Evolutionary conservation across 2,113 vertebrate species (phyloP).

Genomic region (Rhagologus leucostigma): DNA sequence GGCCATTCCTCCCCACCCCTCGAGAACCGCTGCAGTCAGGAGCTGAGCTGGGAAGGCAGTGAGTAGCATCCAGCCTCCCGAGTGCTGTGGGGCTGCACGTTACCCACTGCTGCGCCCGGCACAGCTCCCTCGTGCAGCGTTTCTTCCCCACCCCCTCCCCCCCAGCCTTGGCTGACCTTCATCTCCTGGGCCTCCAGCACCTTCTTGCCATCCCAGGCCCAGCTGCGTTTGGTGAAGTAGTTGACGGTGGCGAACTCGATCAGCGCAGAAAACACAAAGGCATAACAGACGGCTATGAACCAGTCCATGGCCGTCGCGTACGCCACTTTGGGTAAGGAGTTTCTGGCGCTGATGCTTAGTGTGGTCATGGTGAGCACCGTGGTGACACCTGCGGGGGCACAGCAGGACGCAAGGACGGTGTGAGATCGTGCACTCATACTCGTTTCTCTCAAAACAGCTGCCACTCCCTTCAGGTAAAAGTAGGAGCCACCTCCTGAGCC

Average conservation of each 20-base stretch:
- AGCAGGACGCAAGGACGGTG: neutral
- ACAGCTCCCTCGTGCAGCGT: constrained; percentile 43
- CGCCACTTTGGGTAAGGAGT: constrained; percentile 97
- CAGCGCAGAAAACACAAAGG: constrained; percentile 99
- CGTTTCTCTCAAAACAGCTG: neutral
- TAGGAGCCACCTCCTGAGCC: neutral
- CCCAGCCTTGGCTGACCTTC: constrained; percentile 82
- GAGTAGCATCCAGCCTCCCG: constrained; percentile 60
- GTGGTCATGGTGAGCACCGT: constrained; percentile 99
- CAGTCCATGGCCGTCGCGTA: constrained; percentile 99
- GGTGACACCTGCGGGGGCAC: constrained; percentile 85
- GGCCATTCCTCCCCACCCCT: neutral
- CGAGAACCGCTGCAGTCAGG: constrained; percentile 65
- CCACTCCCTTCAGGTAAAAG: neutral
- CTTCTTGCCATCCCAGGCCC: constrained; percentile 99
- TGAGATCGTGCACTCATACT: accelerated
- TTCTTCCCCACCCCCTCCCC: neutral
- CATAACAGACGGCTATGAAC: constrained; percentile 99
- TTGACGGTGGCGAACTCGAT: constrained; percentile 99
- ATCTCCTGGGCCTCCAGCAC: constrained; percentile 86
- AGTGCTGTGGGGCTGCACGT: constrained; percentile 49
- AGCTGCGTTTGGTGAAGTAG: constrained; percentile 99
- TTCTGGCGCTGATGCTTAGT: constrained; percentile 98
- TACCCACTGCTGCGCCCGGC: constrained; percentile 67
- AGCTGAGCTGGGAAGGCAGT: constrained; percentile 67